These are phyloP conservation scores for Pyrrhosoma nymphula DNA, from an alignment of 2,888 invertebrate species.

Conservation along the genomic window DNA sequence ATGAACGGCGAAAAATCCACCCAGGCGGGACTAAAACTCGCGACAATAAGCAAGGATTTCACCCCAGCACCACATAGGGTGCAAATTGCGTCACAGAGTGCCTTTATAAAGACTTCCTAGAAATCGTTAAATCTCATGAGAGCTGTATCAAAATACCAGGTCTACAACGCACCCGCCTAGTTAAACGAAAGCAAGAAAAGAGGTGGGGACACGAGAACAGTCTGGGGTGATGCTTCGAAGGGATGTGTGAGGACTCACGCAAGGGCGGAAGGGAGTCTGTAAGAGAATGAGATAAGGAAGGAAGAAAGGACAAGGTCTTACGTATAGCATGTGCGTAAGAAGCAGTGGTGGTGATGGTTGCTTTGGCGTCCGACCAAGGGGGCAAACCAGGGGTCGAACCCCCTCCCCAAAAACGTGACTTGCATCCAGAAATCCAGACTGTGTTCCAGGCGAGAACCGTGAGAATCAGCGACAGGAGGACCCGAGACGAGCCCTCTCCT, in stretches of 20 bases:
- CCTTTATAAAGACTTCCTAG: too few species aligned
- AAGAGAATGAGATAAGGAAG: neutral
- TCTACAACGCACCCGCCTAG: neutral
- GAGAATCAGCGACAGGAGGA: constrained; percentile 10
- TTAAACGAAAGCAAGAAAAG: neutral
- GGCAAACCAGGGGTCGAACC: constrained; percentile 59
- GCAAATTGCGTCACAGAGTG: too few species aligned
- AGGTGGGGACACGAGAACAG: neutral
- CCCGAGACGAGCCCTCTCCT: neutral
- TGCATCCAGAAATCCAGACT: constrained; percentile 17
- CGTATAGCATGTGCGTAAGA: neutral
- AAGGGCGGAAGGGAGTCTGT: too few species aligned
- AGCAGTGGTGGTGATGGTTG: neutral
- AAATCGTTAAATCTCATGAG: too few species aligned
- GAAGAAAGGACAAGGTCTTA: neutral
- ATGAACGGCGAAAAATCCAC: too few species aligned
- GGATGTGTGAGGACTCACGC: neutral
- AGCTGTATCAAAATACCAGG: neutral
- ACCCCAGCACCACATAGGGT: too few species aligned
- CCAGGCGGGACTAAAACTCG: neutral
- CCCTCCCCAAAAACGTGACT: constrained; percentile 48
- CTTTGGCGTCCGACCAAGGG: constrained; percentile 48
- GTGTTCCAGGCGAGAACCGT: constrained; percentile 58
- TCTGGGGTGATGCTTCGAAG: neutral
- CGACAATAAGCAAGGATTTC: too few species aligned